Evolutionary conservation across 1,140 invertebrate genomes (phyloP), one percentile per base, ranked within the genome.

Genomic region (Heliconius congener): DNA sequence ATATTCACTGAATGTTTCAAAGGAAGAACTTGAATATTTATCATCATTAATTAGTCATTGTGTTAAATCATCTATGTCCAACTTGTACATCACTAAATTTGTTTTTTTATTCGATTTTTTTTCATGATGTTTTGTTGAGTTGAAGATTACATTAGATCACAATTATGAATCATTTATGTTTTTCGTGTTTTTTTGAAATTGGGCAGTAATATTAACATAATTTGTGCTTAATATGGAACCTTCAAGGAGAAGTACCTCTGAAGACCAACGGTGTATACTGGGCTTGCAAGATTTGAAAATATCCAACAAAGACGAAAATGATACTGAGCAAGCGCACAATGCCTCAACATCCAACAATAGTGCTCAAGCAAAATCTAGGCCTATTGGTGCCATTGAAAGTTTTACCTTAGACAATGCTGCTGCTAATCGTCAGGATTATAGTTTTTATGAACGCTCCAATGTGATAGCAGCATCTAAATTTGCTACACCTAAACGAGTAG

Each of bases 401-500:
- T 94, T 95, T 82, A 92, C 92, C 30, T 85, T 95, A 79, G 93
- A 94, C 73, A 94, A 89, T 80, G 85, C 89, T 42, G 85, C 88
- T 73, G 88, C 83, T 75, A 91, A 89, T 87, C 89, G 91, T 39
- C 92, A 92, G 79, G 93, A 95, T 87, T 95, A 95, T 74, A 94
- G 92, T 82, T 93, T 94, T 87, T 95, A 95, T 72, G 94, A 94
- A 83, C 87, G 94, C 78, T 92, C 94, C 46, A 95, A 95, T 80
- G 93, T 95, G 30, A 95, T 97, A 85, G 96, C 97, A 42, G 96
- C 96, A 30, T 97, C 97, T 1, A 97, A 97, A 85, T 97, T 97
- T 90, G 96, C 97, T 6, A 97, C 96, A 16, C 96, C 97, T 18
- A 97, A 97, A 86, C 95, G 96, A 77, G 95, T 97, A 13, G 97